These are phyloP conservation scores for Holothuria leucospilota DNA, from an alignment of 53 echinoderm and acorn worm species.

Conservation along the genomic window DNA sequence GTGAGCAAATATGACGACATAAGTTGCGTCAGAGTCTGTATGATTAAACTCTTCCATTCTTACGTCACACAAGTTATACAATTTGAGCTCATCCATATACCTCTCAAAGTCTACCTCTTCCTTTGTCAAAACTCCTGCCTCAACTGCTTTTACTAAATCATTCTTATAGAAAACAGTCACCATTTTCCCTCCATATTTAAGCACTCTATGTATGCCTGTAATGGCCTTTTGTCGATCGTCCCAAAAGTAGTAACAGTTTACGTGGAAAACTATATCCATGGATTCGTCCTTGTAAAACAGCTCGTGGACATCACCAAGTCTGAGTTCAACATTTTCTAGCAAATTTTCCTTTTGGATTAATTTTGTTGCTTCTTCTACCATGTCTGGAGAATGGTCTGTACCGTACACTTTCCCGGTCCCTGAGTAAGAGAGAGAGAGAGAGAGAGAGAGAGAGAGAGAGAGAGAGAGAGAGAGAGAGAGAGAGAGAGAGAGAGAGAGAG, in stretches of 20 bases:
- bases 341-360: slow-evolving; percentile 65
- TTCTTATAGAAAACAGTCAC: slow-evolving; percentile 57
- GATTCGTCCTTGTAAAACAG: slow-evolving; percentile 73
- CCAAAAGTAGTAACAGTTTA: slow-evolving; percentile 98
- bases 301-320: slow-evolving; percentile 67
- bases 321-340: slow-evolving; percentile 62
- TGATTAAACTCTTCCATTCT: slow-evolving; percentile 55
- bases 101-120: slow-evolving; percentile 59
- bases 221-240: slow-evolving; percentile 59
- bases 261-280: slow-evolving; percentile 84
- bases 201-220: slow-evolving; percentile 67
- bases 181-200: slow-evolving; percentile 81
- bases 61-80: slow-evolving; percentile 59
- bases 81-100: slow-evolving; percentile 74
- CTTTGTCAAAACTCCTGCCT: slow-evolving; percentile 48
- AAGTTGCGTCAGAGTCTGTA: background rate
- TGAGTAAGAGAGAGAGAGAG: slow-evolving; percentile 9
- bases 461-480: no score
- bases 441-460: no score
- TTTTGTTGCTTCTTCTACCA: slow-evolving; percentile 67
- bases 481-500: no score
- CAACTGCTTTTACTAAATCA: background rate
- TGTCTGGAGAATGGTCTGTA: slow-evolving; percentile 78
- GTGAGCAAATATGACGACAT: slow-evolving; percentile 44
- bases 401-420: slow-evolving; percentile 81